A percentile compares a stretch with the other conserved stretches of the same genome.
phyloP scores from a whole-genome alignment of 1,140 invertebrate species.

The Brachionus plicatilis region DNA sequence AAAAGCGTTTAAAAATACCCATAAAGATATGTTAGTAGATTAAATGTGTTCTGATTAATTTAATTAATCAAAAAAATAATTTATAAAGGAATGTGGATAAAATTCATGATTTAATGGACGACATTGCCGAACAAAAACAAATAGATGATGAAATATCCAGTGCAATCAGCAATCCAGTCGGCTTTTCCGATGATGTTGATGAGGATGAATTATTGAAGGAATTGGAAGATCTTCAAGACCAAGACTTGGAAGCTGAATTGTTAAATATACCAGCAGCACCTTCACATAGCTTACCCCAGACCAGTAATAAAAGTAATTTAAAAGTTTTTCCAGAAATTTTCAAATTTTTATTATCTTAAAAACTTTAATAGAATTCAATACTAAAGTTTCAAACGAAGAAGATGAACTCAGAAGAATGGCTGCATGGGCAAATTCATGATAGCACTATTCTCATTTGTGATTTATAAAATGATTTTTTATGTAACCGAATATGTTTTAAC shows the following conservation, averaged over 20 bases:
- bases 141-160: conserved; percentile 95
- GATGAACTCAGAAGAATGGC: conserved; percentile 33
- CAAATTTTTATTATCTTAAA: not conserved
- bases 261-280: conserved; percentile 30
- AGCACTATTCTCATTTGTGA: not conserved
- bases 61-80: no score
- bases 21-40: conserved; percentile 61
- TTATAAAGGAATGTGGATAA: conserved; percentile 71
- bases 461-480: conserved; percentile 9
- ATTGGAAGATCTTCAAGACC: conserved; percentile 63
- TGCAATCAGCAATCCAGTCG: conserved; percentile 94
- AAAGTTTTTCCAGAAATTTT: not conserved
- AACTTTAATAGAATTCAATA: not conserved
- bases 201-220: conserved; percentile 66
- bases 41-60: not conserved
- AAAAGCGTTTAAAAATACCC: conserved; percentile 87
- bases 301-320: not conserved
- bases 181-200: conserved; percentile 79
- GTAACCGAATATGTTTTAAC: not conserved
- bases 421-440: conserved; percentile 24
- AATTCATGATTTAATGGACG: conserved; percentile 98
- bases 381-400: conserved; percentile 2
- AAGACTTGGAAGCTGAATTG: conserved; percentile 62
- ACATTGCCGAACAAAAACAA: conserved; percentile 98
- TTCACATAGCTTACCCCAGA: not conserved